These are phyloP conservation scores for Colletes gigas DNA, from an alignment of 1,140 invertebrate genomes.

Conservation along the genomic window DNA sequence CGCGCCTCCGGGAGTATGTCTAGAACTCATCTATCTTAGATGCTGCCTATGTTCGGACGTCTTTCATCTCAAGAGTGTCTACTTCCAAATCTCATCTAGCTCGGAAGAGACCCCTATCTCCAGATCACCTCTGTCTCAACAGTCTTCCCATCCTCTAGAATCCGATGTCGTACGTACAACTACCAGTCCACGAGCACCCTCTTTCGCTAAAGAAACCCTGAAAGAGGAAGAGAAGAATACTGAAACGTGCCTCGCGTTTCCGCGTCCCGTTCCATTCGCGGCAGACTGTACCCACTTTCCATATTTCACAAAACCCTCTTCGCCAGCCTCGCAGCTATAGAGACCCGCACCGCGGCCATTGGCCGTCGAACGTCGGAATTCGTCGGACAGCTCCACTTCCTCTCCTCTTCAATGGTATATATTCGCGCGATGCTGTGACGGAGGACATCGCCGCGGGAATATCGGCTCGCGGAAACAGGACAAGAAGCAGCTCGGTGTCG, in stretches of 20 bases:
- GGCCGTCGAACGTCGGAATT: slow-evolving; percentile 30
- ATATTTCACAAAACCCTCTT: slow-evolving; percentile 25
- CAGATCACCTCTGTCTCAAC: too few species aligned
- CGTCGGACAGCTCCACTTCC: slow-evolving; percentile 28
- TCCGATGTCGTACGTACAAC: not conserved
- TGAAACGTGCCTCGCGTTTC: slow-evolving; percentile 10
- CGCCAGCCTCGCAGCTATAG: not conserved
- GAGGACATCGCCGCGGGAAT: slow-evolving; percentile 44
- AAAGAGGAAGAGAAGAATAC: not conserved
- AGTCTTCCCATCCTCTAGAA: not conserved
- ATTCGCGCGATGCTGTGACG: slow-evolving; percentile 49
- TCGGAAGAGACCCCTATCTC: too few species aligned
- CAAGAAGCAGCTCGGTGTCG: slow-evolving; percentile 19
- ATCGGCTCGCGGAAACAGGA: slow-evolving; percentile 51
- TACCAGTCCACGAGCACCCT: not conserved
- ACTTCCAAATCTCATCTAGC: too few species aligned
- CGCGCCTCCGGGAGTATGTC: too few species aligned
- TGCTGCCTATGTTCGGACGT: too few species aligned
- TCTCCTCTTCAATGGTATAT: slow-evolving; percentile 64
- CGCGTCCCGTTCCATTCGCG: not conserved
- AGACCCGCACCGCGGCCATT: slow-evolving; percentile 5
- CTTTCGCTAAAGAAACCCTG: too few species aligned
- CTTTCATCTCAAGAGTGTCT: too few species aligned
- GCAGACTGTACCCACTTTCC: slow-evolving; percentile 4
- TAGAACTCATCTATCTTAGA: too few species aligned